Base-by-base conservation (phyloP, 2,113 vertebrate genomes). In the Hippotragus niger region DNA sequence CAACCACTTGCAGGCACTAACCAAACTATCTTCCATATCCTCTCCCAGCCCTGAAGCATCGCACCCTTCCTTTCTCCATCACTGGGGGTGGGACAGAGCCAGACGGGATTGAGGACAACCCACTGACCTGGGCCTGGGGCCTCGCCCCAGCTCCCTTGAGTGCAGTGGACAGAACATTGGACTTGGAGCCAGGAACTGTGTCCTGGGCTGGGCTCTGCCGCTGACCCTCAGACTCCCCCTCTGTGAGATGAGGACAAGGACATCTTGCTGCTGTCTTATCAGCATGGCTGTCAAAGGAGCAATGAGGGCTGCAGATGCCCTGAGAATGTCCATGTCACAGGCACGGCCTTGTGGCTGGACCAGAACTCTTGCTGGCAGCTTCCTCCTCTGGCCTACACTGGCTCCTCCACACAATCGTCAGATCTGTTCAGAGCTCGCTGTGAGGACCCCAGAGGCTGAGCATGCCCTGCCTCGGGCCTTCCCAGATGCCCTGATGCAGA, bases 81-180 rank as follows among this genome's bases (percentile, higher is more conserved):
- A 64, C 14, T 58, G 50, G 27, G 19, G 33, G 78, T 78, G 62
- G 64, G 45, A 57, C 53, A 95, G 74, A 45, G 21, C 16, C 90
- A 57, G 47, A 50, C 1, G 27, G 80, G 80, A n/a, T 52, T 27
- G 12, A 52, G n/a, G 58, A 85, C 40, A 45, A 80, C 21, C 64
- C 47, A 50, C 36, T 29, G 90, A 85, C 78, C 78, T 80, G 81
- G 60, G 23, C 23, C 86, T 47, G 58, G 31, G 57, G 19, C 55
- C 74, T 33, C 0, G 0, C 17, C 76, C 23, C 17, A 23, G 43
- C 31, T 58, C 82, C 52, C 47, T 71, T 0, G 0, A 47, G 53
- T 25, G 8, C 85, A 43, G 6, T 31, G 55, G 40, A 33, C 43
- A 52, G 25, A 82, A 43, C 50, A 19, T 17, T 29, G 33, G 27